A percentile compares a stretch with the other conserved stretches of the same genome.
phyloP scores from a whole-genome alignment of 2,797 vertebrate genomes.

The Acanthurus tractus region DNA sequence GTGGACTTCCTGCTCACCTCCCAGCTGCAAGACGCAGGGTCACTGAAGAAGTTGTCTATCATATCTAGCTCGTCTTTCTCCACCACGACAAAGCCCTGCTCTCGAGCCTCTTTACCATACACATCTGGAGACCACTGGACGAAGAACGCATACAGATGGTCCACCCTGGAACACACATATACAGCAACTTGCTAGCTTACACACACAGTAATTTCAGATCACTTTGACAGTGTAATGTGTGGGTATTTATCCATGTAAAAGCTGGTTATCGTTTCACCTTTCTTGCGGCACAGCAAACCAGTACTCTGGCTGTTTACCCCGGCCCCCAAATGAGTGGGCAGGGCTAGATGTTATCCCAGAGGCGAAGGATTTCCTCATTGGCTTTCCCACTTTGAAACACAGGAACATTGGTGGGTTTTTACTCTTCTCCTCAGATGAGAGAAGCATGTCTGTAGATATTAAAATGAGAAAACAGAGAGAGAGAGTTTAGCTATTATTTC shows the following conservation, averaged over 20 bases:
- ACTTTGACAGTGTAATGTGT: no score
- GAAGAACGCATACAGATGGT: slow-evolving; percentile 97
- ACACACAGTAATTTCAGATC: background rate
- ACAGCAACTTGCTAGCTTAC: background rate
- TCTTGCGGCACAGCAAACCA: slow-evolving; percentile 99
- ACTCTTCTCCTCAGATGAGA: slow-evolving; percentile 96
- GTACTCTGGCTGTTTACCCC: slow-evolving; percentile 94
- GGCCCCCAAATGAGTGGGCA: slow-evolving; percentile 86
- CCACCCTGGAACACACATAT: slow-evolving; percentile 87
- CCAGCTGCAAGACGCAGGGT: slow-evolving; percentile 96
- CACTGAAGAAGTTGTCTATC: slow-evolving; percentile 99
- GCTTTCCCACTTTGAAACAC: slow-evolving; percentile 97
- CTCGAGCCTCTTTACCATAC: slow-evolving; percentile 97
- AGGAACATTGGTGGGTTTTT: slow-evolving; percentile 98
- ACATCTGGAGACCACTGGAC: slow-evolving; percentile 98
- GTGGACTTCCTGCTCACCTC: slow-evolving; percentile 87
- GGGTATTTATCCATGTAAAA: background rate
- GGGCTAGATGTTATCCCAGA: slow-evolving; percentile 86
- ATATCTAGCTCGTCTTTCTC: slow-evolving; percentile 98
- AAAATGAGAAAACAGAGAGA: background rate
- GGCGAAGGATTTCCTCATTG: slow-evolving; percentile 97
- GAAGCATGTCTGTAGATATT: slow-evolving; percentile 90
- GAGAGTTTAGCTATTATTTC: background rate
- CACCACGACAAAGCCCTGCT: slow-evolving; percentile 97
- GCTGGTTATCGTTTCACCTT: slow-evolving; percentile 83